Conservation (phyloP, 2,113 vertebrate genomes). For the Electrona antarctica region DNA sequence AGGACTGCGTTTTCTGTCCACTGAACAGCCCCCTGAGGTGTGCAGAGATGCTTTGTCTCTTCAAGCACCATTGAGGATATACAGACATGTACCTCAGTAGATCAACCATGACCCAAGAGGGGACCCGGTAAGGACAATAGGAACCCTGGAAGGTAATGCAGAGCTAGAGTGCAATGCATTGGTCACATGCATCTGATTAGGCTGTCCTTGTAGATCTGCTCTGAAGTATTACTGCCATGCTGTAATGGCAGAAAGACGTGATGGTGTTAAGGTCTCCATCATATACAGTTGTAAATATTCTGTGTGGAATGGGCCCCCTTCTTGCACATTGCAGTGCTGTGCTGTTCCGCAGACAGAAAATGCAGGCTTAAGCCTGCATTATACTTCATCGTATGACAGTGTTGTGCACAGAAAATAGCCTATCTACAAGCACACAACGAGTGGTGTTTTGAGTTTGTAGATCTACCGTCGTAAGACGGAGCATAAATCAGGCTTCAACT, state of each 20-base stretch:
- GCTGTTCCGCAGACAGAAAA: constrained; percentile 73
- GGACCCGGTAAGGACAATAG: constrained; percentile 31
- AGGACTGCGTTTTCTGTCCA: constrained; percentile 76
- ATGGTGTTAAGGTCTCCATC: constrained; percentile 60
- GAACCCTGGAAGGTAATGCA: constrained; percentile 35
- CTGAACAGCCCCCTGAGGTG: constrained; percentile 55
- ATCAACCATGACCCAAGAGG: constrained; percentile 43
- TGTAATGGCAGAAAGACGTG: neutral
- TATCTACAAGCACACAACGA: too few relatives aligned
- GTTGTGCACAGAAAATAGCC: too few relatives aligned
- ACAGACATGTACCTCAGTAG: constrained; percentile 51
- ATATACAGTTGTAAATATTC: constrained; percentile 70
- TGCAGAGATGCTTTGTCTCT: constrained; percentile 55
- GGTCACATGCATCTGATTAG: constrained; percentile 56
- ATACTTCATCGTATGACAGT: too few relatives aligned
- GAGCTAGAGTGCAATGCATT: constrained; percentile 69
- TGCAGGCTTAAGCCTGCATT: constrained; percentile 51
- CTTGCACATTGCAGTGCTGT: constrained; percentile 54
- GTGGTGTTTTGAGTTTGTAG: too few relatives aligned
- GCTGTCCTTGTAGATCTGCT: constrained; percentile 74
- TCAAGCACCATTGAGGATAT: constrained; percentile 51
- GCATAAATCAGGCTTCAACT: constrained; percentile 32
- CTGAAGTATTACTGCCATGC: constrained; percentile 64
- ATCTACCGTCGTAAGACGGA: too few relatives aligned
- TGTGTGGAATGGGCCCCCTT: constrained; percentile 56